A percentile compares a stretch with the other conserved stretches of the same genome.
Conservation (phyloP, 30 jellyfish, hydroid and myxozoan genomes). For the Catostylus mosaicus region DNA sequence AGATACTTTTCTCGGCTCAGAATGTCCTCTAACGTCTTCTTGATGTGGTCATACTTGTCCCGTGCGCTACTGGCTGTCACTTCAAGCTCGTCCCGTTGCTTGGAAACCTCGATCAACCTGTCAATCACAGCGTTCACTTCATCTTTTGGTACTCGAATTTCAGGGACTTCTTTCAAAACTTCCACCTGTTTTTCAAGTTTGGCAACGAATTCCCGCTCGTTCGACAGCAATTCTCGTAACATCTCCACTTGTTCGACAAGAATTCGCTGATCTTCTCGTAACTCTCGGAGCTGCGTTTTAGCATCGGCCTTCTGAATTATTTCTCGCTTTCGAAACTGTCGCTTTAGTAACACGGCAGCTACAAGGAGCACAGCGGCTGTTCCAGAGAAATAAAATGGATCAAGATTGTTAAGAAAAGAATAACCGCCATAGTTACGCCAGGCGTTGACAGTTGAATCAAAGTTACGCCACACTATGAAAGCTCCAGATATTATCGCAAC, state of each 20-base stretch:
- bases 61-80: constrained; percentile 40
- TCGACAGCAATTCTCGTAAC: constrained; percentile 26
- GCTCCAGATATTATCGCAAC: not conserved
- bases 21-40: constrained; percentile 58
- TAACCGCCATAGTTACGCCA: not conserved
- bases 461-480: not conserved
- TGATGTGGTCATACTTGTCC: constrained; percentile 58
- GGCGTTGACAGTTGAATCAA: not conserved
- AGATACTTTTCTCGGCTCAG: constrained; percentile 63
- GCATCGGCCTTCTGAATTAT: not conserved
- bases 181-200: constrained; percentile 38
- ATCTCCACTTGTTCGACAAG: constrained; percentile 49
- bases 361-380: not conserved
- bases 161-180: constrained; percentile 8
- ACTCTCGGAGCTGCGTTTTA: not conserved
- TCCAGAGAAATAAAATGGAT: not conserved
- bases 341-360: not conserved
- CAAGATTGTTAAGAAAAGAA: not conserved
- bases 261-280: constrained; percentile 37
- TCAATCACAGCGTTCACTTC: constrained; percentile 66
- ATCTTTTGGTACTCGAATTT: constrained; percentile 14
- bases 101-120: constrained; percentile 62
- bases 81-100: constrained; percentile 55
- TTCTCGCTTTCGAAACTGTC: not conserved
- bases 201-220: constrained; percentile 53